Evolutionary conservation across 2,797 vertebrate species (phyloP), one percentile per base, ranked within the genome.

Genomic region (Clarias fuscus): DNA sequence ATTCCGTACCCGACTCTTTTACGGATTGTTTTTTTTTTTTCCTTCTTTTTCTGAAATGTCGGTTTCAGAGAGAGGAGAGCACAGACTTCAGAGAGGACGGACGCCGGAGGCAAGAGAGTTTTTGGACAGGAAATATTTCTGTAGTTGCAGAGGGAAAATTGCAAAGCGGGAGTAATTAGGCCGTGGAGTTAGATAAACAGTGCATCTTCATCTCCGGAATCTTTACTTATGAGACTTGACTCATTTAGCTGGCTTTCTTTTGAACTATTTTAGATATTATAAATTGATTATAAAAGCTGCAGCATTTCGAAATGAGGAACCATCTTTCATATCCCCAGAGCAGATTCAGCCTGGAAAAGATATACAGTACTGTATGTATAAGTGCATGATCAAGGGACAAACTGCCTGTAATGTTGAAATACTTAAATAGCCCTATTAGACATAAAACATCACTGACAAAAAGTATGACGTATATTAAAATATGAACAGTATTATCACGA

Each of bases 91-190:
- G 91, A 90, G 88, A 86, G 86, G 72, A 86, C 90, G 86, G 72
- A 84, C 89, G 91, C 80, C 91, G 85, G 82, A 84, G 86, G 87
- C 87, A 67, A 91, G 91, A 94, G 91, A 93, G 91, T 89, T 89
- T 48, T 92, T 53, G 87, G 87, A 87, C 86, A 93, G 90, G 89
- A 87, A 91, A 91, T 93, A 90, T 91, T 93, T 93, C 87, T 89
- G 90, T 89, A 81, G 88, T 92, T 92, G 90, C 89, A 85, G 86
- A 58, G 80, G 87, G 88, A 88, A 91, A 92, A 92, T 91, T 89
- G 84, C 90, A 84, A 80, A 65, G 86, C 87, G 85, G 91, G 82
- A 58, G 83, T 84, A 91, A 92, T 91, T 93, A 92, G 83, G 84
- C 87, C 85, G 37, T 80, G 37, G 81, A 88, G 89, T 87, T 83